Base-by-base conservation (phyloP, 2,888 invertebrate genomes). In the Epinotia nisella region DNA sequence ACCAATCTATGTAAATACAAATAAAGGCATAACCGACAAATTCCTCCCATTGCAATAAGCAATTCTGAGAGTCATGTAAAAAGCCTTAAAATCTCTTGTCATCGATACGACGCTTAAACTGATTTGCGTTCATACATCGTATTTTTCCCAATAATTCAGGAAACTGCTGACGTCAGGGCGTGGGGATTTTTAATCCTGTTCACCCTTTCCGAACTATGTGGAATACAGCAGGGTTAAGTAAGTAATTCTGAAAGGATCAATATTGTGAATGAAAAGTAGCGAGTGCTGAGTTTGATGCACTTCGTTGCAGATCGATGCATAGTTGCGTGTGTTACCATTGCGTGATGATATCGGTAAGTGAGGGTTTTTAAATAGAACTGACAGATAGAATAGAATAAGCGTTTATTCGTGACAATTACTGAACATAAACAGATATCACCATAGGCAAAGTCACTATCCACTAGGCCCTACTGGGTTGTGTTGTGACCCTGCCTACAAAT, bases 141-240 rank as follows among this genome's bases (percentile, higher is more conserved):
- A 86, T 85, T 84, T 83, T 80, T 80, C 80, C 80, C 82, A 81
- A 84, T 85, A 85, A 82, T 80, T 83, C 83, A 82, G 79, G 81
- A 78, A 77, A 77, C 75, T 78, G 80, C 78, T 75, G 77, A 81
- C 80, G 78, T 79, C 78, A 78, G 69, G 66, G 75, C 70, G 67
- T 67, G 64, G 49, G 65, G 29, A 11, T 67, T 73, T 70, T 76
- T 75, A 75, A 76, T 75, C 74, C 68, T 35, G 55, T 61, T 69
- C 60, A 61, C 71, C 71, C 71, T 71, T 74, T 71, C 21, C 41
- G 68, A 71, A 74, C 73, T 75, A 68, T 68, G 56, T 68, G 45
- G 67, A 59, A 66, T 49, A 49, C 62, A 49, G 53, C 3, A 19
- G 53, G n/a, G 66, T 66, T 66, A 39, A 55, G 55, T 41, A n/a